Conservation (phyloP, 1,140 invertebrate species). For the Nasonia giraulti region DNA sequence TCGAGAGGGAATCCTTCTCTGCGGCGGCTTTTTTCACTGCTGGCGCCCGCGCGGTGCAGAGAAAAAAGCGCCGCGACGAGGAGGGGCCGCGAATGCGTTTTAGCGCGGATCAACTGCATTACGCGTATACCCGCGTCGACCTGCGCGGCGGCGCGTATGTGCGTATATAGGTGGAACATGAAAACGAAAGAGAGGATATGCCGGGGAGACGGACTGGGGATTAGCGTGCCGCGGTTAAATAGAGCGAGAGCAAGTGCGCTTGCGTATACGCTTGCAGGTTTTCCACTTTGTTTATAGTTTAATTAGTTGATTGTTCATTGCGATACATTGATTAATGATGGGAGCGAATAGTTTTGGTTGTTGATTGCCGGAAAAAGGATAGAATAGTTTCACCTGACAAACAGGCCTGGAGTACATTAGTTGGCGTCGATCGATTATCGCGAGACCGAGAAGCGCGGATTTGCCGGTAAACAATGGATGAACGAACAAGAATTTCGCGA, state of each 20-base stretch:
- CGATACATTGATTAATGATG: too few species aligned
- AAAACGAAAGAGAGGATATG: constrained; percentile 49
- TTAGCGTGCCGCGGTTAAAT: constrained; percentile 48
- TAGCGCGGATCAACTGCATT: constrained; percentile 69
- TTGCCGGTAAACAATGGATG: background rate
- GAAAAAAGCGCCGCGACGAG: constrained; percentile 50
- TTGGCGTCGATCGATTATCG: background rate
- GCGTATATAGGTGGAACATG: constrained; percentile 6
- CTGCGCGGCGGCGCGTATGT: background rate
- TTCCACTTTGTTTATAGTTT: too few species aligned
- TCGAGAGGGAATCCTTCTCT: constrained; percentile 40
- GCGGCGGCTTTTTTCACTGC: constrained; percentile 5
- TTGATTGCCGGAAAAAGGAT: too few species aligned
- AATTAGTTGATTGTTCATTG: too few species aligned
- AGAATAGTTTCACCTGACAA: too few species aligned
- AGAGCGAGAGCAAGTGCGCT: constrained; percentile 44
- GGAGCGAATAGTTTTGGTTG: too few species aligned
- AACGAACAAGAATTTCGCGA: constrained; percentile 4
- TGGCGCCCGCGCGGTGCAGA: background rate
- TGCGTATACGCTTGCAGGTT: background rate
- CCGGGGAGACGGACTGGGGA: constrained; percentile 34
- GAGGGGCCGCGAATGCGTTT: constrained; percentile 65
- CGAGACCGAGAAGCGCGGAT: background rate
- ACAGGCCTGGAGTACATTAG: background rate
- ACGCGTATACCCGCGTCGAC: constrained; percentile 51